Percentiles rank a stretch among this genome's conserved stretches.
phyloP scores from a whole-genome alignment of 2,797 vertebrate genomes.

The Malacoctenus gilli region DNA sequence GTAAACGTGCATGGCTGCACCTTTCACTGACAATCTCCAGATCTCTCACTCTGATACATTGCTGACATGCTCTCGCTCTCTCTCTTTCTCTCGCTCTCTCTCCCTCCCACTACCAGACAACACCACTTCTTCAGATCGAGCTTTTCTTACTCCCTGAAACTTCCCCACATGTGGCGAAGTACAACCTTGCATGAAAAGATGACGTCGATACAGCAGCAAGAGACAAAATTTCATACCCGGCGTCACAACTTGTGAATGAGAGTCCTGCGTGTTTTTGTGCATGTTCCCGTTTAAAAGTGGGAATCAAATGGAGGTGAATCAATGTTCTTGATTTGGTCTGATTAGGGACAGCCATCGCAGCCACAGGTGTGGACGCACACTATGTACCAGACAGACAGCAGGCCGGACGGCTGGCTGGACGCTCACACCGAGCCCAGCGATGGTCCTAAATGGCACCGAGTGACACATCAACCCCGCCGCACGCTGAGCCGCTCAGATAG shows the following conservation, averaged over 20 bases:
- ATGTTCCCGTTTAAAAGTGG: constrained; percentile 56
- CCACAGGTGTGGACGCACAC: constrained; percentile 70
- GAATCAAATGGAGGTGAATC: constrained; percentile 75
- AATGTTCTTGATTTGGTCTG: constrained; percentile 77
- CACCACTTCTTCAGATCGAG: constrained; percentile 7
- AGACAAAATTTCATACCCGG: not conserved
- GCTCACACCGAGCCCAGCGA: constrained; percentile 46
- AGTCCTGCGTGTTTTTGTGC: constrained; percentile 7
- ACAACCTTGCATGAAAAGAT: constrained; percentile 26
- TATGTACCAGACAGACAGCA: constrained; percentile 68
- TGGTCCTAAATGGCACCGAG: constrained; percentile 62
- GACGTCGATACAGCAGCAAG: not conserved
- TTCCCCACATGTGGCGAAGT: constrained; percentile 30
- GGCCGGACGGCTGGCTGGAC: constrained; percentile 25
- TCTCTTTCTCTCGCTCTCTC: constrained; percentile 5
- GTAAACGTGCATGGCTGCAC: constrained; percentile 32
- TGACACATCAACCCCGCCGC: constrained; percentile 55
- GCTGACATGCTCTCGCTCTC: constrained; percentile 1
- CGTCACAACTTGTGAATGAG: constrained; percentile 1
- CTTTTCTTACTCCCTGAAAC: constrained; percentile 20
- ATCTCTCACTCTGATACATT: constrained; percentile 22
- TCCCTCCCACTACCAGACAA: constrained; percentile 6
- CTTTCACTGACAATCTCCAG: constrained; percentile 36
- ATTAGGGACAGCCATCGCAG: constrained; percentile 65
- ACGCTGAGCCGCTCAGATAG: constrained; percentile 58